These are phyloP conservation scores for Helicolenus hilgendorfi DNA, from an alignment of 2,797 vertebrate genomes.

Conservation along the genomic window DNA sequence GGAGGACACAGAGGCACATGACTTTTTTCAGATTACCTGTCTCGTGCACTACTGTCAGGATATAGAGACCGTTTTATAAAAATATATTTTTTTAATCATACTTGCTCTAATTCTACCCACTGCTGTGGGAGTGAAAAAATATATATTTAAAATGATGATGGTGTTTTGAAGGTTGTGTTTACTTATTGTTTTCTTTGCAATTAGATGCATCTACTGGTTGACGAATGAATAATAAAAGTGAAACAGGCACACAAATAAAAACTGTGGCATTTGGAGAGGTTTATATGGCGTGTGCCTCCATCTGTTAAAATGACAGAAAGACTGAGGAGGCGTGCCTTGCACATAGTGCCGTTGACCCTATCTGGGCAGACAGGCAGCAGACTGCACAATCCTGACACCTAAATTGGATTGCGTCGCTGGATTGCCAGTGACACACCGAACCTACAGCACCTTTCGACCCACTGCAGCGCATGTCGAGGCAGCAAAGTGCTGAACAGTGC, in stretches of 20 bases:
- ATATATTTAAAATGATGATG: not conserved
- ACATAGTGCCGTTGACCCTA: constrained; percentile 12
- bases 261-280: not conserved
- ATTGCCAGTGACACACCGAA: constrained; percentile 41
- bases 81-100: no score
- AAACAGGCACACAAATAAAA: not conserved
- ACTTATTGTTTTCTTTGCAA: not conserved
- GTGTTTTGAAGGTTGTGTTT: not conserved
- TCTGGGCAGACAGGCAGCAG: constrained; percentile 5
- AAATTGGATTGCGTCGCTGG: constrained; percentile 16
- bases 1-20: no score
- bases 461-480: not conserved
- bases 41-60: no score
- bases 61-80: no score
- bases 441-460: constrained; percentile 21
- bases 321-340: not conserved
- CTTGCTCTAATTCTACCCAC: no score
- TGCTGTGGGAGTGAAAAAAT: not conserved
- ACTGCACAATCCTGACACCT: constrained; percentile 13
- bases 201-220: not conserved
- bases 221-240: not conserved
- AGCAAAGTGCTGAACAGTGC: constrained; percentile 15
- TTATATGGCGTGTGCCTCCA: not conserved
- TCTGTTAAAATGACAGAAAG: constrained; percentile 19
- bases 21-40: no score